Base-by-base conservation (phyloP, 2,888 invertebrate genomes). In the Thelaira solivaga region DNA sequence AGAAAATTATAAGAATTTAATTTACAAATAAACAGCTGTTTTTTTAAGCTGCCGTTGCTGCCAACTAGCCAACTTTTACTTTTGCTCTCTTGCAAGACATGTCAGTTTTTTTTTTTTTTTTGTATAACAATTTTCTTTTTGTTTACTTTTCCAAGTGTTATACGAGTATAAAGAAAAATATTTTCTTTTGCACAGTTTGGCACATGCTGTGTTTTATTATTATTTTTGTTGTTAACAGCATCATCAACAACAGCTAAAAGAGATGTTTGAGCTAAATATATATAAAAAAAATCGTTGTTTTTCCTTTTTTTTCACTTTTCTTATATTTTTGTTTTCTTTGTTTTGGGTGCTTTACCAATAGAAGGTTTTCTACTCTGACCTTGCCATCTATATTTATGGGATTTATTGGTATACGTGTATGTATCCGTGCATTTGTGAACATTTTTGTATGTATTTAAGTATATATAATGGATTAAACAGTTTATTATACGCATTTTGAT, bases 301-400 rank as follows among this genome's bases (percentile, higher is more conserved):
- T n/a, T n/a, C n/a, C n/a, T n/a, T n/a, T n/a, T n/a, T n/a, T n/a
- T n/a, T n/a, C n/a, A n/a, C n/a, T n/a, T 10, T 16, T 11, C 7
- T 4, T 34, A 4, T 13, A n/a, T 22, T 22, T 24, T 18, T 31
- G 11, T 29, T 31, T 45, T n/a, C 5, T 45, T 16, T 45, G 10
- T 47, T 36, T 36, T 22, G 26, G n/a, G n/a, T n/a, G n/a, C n/a
- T n/a, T n/a, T n/a, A n/a, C 24, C 18, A 16, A 6, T 8, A 36
- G 41, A 53, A 53, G 53, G 24, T 43, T 22, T 7, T 8, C n/a
- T n/a, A n/a, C n/a, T 2, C 43, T 67, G 67, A 67, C 67, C 67
- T 67, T 67, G 67, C 20, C n/a, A n/a, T 31, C 0, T 24, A 22
- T 26, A 2, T 31, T 43, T 29, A 11, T 18, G 24, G 16, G 13